These are phyloP conservation scores for Cotesia vestalis DNA, from an alignment of 1,140 invertebrate species.

Conservation along the genomic window DNA sequence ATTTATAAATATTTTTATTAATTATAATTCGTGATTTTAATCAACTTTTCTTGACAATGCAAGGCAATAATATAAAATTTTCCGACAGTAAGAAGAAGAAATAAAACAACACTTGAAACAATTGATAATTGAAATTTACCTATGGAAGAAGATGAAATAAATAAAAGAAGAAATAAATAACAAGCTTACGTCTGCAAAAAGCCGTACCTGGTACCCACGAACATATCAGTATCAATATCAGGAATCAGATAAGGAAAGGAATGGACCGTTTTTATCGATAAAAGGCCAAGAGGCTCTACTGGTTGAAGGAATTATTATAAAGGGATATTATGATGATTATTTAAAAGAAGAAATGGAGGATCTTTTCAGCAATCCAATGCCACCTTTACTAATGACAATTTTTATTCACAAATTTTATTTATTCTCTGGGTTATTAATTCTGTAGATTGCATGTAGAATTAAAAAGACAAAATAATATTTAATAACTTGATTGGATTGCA, in stretches of 20 bases:
- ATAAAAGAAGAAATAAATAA: constrained; percentile 27
- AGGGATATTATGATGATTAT: too few species aligned
- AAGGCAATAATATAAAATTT: constrained; percentile 47
- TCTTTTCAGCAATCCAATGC: too few species aligned
- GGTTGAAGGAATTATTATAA: too few species aligned
- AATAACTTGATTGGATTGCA: constrained; percentile 52
- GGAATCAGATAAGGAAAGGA: background rate
- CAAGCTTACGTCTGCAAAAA: constrained; percentile 42
- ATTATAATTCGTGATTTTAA: constrained; percentile 24
- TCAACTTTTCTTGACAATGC: constrained; percentile 61
- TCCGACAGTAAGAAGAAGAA: too few species aligned
- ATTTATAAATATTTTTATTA: constrained; percentile 11
- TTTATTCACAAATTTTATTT: too few species aligned
- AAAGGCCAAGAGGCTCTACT: background rate
- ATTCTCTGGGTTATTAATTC: too few species aligned
- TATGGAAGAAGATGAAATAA: constrained; percentile 8
- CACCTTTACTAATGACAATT: too few species aligned
- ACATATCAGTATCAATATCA: constrained; percentile 18
- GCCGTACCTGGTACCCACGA: constrained; percentile 64
- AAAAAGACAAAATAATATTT: too few species aligned
- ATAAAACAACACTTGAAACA: too few species aligned
- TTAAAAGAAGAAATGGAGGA: too few species aligned
- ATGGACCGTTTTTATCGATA: background rate
- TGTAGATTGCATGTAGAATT: too few species aligned
- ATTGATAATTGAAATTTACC: background rate